A percentile compares a stretch with the other conserved stretches of the same genome.
Conservation (phyloP, 2,113 vertebrate genomes). For the Cheilinus undulatus region DNA sequence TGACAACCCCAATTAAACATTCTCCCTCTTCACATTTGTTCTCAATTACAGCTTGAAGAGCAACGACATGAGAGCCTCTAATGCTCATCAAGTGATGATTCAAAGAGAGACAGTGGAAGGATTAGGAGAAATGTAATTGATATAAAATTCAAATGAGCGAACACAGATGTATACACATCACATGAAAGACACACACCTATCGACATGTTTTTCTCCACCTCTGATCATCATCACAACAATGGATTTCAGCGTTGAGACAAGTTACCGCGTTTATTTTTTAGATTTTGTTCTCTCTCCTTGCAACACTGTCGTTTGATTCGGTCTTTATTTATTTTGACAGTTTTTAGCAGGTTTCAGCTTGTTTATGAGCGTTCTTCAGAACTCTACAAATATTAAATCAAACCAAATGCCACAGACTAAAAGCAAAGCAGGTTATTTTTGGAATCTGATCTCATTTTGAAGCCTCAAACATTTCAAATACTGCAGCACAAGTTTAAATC, state of each 20-base stretch:
- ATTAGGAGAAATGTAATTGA: conserved; percentile 34
- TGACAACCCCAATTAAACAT: conserved; percentile 77
- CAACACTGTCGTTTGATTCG: background rate
- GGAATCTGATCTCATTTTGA: background rate
- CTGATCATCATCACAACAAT: background rate
- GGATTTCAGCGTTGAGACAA: background rate
- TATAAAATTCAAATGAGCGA: conserved; percentile 5
- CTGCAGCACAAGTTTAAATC: background rate
- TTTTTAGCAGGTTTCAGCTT: background rate
- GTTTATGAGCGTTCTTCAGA: background rate
- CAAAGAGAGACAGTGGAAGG: conserved; percentile 47
- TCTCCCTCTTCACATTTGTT: conserved; percentile 74
- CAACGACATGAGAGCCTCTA: conserved; percentile 57
- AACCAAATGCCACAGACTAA: background rate
- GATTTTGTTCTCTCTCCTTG: background rate
- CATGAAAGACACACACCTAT: background rate
- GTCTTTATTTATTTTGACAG: background rate
- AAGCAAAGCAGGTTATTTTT: background rate
- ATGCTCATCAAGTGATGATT: conserved; percentile 62
- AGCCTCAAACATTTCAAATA: too few relatives aligned
- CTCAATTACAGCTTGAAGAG: conserved; percentile 73
- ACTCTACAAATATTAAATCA: conserved; percentile 1
- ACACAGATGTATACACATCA: background rate
- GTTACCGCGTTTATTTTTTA: background rate
- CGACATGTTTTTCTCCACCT: background rate